Evolutionary conservation across 2,113 vertebrate species (phyloP).

Genomic region (Ornithorhynchus anatinus): DNA sequence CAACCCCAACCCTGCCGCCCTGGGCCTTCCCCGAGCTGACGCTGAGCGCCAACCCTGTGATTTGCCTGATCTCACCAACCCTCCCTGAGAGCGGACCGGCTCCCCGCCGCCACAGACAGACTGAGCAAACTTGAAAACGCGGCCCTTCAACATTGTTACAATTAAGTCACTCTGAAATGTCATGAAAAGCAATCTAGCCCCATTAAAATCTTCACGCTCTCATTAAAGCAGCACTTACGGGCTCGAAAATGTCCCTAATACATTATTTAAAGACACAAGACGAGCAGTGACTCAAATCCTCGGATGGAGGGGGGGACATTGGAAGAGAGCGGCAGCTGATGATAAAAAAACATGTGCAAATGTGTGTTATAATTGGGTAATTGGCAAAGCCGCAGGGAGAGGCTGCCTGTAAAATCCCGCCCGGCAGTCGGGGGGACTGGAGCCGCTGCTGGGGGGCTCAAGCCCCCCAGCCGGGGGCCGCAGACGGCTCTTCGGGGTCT

Average conservation of each 20-base stretch:
- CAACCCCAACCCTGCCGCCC: too few relatives aligned
- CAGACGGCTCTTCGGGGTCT: too few relatives aligned
- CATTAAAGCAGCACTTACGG: constrained; percentile 88
- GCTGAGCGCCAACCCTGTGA: too few relatives aligned
- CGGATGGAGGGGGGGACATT: constrained; percentile 70
- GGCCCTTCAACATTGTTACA: constrained; percentile 81
- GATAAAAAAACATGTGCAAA: constrained; percentile 59
- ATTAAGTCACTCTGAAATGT: constrained; percentile 87
- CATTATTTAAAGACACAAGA: constrained; percentile 87
- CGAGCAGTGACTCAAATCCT: constrained; percentile 79
- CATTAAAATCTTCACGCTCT: constrained; percentile 87
- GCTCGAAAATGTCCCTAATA: constrained; percentile 84
- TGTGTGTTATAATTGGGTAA: constrained; percentile 69
- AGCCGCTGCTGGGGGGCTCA: too few relatives aligned
- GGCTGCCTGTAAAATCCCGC: constrained; percentile 54
- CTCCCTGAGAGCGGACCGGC: constrained; percentile 68
- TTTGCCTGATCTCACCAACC: constrained; percentile 63
- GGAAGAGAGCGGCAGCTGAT: constrained; percentile 65
- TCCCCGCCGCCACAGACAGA: constrained; percentile 71
- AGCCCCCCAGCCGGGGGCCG: too few relatives aligned
- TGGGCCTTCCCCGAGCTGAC: too few relatives aligned
- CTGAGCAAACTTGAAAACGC: constrained; percentile 82
- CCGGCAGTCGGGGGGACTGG: too few relatives aligned
- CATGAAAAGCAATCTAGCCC: constrained; percentile 85
- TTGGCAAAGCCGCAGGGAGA: constrained; percentile 68